Evolutionary conservation across 2,113 vertebrate genomes (phyloP).

Genomic region (Talpa occidentalis): DNA sequence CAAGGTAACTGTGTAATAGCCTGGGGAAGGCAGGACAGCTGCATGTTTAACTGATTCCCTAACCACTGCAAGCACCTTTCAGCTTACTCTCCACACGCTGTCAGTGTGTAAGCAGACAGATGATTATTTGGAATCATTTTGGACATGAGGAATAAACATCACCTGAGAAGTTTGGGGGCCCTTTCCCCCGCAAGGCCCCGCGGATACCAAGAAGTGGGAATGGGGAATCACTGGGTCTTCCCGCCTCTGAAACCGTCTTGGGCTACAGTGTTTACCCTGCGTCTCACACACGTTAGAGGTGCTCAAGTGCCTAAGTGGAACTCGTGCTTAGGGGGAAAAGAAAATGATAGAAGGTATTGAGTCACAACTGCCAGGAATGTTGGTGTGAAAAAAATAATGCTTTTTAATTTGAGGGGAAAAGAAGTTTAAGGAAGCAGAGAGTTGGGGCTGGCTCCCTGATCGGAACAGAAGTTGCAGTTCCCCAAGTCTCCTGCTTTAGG

Average conservation of each 20-base stretch:
- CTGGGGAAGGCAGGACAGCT: not conserved
- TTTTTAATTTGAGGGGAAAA: not conserved
- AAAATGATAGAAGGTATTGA: too few relatives aligned
- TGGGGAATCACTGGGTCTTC: not conserved
- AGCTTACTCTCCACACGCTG: not conserved
- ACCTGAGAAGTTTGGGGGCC: not conserved
- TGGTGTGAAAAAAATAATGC: not conserved
- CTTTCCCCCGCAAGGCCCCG: not conserved
- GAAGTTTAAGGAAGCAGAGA: not conserved
- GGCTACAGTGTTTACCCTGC: too few relatives aligned
- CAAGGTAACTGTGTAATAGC: not conserved
- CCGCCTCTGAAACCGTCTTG: not conserved
- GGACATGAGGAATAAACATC: not conserved
- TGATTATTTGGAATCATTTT: not conserved
- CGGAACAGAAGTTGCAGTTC: not conserved
- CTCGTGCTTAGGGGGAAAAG: too few relatives aligned
- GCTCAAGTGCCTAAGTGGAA: too few relatives aligned
- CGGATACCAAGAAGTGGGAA: not conserved
- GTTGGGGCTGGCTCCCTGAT: not conserved
- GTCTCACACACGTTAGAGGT: too few relatives aligned
- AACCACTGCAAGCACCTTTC: not conserved
- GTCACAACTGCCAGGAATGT: not conserved
- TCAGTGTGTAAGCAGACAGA: not conserved
- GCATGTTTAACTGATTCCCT: not conserved
- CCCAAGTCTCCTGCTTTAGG: too few relatives aligned